phyloP scores from a whole-genome alignment of 2,113 vertebrate genomes.

The Salvelinus namaycush region DNA sequence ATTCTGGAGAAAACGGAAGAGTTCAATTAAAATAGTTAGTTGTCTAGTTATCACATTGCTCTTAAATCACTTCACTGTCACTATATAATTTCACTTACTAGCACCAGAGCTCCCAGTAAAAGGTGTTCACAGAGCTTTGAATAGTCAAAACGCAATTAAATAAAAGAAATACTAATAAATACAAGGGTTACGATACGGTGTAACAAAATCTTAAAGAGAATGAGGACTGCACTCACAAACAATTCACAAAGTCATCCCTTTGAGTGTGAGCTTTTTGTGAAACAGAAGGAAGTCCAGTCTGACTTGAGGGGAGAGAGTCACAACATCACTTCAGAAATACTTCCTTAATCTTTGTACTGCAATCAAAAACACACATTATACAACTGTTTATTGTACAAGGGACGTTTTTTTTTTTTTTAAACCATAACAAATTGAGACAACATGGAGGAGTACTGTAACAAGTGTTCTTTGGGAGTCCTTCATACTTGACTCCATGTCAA shows the following conservation, averaged over 20 bases:
- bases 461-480: constrained; percentile 51
- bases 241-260: constrained; percentile 51
- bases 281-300: constrained; percentile 38
- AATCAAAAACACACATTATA: constrained; percentile 43
- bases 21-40: constrained; percentile 44
- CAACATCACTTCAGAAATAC: constrained; percentile 52
- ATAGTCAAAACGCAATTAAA: constrained; percentile 62
- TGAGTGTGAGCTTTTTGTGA: constrained; percentile 43
- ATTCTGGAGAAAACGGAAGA: constrained; percentile 33
- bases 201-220: constrained; percentile 39
- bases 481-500: constrained; percentile 38
- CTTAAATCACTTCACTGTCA: constrained; percentile 71
- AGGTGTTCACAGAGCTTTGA: constrained; percentile 46
- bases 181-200: constrained; percentile 56
- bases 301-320: constrained; percentile 28
- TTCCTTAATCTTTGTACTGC: constrained; percentile 50
- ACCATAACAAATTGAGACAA: constrained; percentile 22
- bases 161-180: constrained; percentile 71
- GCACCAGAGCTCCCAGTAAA: constrained; percentile 63
- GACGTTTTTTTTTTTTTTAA: constrained; percentile 31
- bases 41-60: constrained; percentile 60
- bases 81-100: constrained; percentile 64
- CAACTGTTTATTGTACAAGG: constrained; percentile 48
- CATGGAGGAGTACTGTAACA: constrained; percentile 33
- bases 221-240: constrained; percentile 17